Evolutionary conservation across 2,797 vertebrate species (phyloP).

Genomic region (Schizopygopsis malacanthus): DNA sequence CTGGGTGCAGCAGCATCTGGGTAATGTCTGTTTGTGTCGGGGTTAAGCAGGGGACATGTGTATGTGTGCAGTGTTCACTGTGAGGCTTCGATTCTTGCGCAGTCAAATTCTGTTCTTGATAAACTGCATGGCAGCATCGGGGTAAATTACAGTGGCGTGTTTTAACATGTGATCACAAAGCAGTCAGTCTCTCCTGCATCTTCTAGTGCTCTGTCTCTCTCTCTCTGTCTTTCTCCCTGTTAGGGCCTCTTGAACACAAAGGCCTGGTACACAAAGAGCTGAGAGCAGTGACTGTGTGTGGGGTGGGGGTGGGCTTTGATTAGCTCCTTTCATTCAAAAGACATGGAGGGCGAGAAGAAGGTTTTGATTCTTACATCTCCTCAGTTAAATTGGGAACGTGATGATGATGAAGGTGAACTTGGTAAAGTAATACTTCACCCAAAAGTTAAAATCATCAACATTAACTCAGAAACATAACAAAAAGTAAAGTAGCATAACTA

Average conservation of each 20-base stretch:
- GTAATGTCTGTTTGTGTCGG: conserved; percentile 60
- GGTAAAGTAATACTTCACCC: background rate
- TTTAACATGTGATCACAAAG: conserved; percentile 36
- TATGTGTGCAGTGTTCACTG: conserved; percentile 40
- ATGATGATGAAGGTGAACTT: background rate
- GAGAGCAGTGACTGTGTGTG: conserved; percentile 48
- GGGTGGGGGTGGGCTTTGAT: conserved; percentile 45
- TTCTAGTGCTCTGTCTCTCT: background rate
- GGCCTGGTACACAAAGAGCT: conserved; percentile 60
- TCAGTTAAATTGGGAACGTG: background rate
- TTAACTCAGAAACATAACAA: background rate
- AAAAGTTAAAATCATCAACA: background rate
- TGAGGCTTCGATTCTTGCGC: conserved; percentile 43
- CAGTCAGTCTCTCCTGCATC: conserved; percentile 27
- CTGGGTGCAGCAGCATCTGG: conserved; percentile 60
- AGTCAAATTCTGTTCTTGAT: conserved; percentile 35
- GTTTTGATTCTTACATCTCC: conserved; percentile 23
- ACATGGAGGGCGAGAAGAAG: conserved; percentile 7
- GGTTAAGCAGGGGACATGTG: conserved; percentile 57
- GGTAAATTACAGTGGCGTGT: conserved; percentile 9
- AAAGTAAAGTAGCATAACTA: background rate
- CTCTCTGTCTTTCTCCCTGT: conserved; percentile 43
- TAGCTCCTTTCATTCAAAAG: conserved; percentile 37
- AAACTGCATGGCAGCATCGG: conserved; percentile 18
- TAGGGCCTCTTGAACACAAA: conserved; percentile 61